Percentiles rank a stretch among this genome's conserved stretches.
phyloP scores from a whole-genome alignment of 1,140 invertebrate species.

The Wiebesia pumilae region DNA sequence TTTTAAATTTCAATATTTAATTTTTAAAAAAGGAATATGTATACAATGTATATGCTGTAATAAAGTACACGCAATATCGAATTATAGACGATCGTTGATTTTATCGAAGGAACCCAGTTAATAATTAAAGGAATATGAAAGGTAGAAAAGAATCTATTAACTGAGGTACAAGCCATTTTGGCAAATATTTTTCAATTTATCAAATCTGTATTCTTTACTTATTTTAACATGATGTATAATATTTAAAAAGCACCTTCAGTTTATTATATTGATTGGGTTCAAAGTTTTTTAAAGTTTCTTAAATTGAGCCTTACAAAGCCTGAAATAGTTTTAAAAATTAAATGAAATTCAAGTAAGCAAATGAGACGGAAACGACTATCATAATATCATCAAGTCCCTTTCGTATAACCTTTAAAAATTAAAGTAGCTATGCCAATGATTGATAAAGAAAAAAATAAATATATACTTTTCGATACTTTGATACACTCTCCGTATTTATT shows the following conservation, averaged over 20 bases:
- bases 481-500: constrained; percentile 23
- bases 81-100: constrained; percentile 1
- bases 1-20: constrained; percentile 18
- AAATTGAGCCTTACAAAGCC: not conserved
- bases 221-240: not conserved
- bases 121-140: constrained; percentile 27
- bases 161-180: not conserved
- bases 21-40: constrained; percentile 22
- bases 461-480: constrained; percentile 7
- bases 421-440: not conserved
- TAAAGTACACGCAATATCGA: constrained; percentile 10
- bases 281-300: not conserved
- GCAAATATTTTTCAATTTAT: not conserved
- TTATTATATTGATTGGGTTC: not conserved
- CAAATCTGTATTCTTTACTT: not conserved
- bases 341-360: no score
- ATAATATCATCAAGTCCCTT: not conserved
- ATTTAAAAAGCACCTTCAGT: not conserved
- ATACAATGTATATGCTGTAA: not conserved
- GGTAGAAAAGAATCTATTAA: not conserved
- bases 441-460: constrained; percentile 34
- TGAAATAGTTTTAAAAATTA: not conserved
- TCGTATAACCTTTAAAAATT: constrained; percentile 15
- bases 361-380: not conserved
- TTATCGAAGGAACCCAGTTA: not conserved